Evolutionary conservation across 2,888 invertebrate species (phyloP).

Genomic region (Drosophila formosana): DNA sequence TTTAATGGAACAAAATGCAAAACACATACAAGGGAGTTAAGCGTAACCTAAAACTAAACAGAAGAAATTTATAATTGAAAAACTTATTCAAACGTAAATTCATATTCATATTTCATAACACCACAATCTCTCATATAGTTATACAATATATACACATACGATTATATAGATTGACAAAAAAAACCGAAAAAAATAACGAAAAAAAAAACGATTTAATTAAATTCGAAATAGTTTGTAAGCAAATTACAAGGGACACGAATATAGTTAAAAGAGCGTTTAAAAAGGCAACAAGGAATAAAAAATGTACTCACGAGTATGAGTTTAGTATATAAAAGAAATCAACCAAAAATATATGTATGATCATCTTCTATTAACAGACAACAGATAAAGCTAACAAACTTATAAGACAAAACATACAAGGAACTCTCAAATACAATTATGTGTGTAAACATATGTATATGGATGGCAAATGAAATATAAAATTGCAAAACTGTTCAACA

Average conservation of each 20-base stretch:
- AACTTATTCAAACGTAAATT: slow-evolving; percentile 64
- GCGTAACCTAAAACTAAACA: slow-evolving; percentile 78
- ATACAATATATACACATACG: slow-evolving; percentile 44
- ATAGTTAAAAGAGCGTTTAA: slow-evolving; percentile 46
- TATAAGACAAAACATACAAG: slow-evolving; percentile 46
- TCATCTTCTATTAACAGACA: slow-evolving; percentile 20
- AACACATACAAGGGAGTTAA: slow-evolving; percentile 85
- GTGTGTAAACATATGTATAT: slow-evolving; percentile 30
- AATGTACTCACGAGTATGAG: background rate
- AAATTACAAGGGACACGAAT: slow-evolving; percentile 73
- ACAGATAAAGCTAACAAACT: slow-evolving; percentile 8
- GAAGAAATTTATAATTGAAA: slow-evolving; percentile 49
- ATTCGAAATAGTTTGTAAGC: slow-evolving; percentile 63
- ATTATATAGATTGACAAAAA: slow-evolving; percentile 16
- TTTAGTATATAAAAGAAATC: slow-evolving; percentile 4
- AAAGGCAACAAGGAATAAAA: slow-evolving; percentile 31
- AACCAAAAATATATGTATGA: slow-evolving; percentile 37
- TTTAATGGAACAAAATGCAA: slow-evolving; percentile 84
- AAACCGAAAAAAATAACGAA: background rate
- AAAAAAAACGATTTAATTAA: slow-evolving; percentile 39
- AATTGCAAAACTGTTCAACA: slow-evolving; percentile 64
- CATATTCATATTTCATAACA: slow-evolving; percentile 65
- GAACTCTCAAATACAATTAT: slow-evolving; percentile 53
- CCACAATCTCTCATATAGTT: slow-evolving; percentile 51
- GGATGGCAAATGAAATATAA: slow-evolving; percentile 35